These are phyloP conservation scores for Geococcyx californianus DNA, from an alignment of 2,113 vertebrate genomes.

Conservation along the genomic window DNA sequence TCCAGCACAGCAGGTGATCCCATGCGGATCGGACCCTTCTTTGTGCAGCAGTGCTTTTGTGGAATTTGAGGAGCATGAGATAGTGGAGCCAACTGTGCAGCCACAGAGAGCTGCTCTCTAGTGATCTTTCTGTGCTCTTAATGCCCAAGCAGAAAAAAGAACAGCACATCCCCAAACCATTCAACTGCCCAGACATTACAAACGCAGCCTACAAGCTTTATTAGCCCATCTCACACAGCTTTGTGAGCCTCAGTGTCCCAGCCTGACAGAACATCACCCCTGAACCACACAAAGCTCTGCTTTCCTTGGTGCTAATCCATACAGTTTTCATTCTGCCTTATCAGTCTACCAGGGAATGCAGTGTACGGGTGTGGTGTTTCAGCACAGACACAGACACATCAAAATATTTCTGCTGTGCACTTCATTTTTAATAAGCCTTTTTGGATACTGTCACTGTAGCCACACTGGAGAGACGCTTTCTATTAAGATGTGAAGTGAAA, in stretches of 20 bases:
- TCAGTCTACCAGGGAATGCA: background rate
- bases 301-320: background rate
- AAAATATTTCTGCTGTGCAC: background rate
- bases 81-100: rapidly evolving
- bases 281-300: background rate
- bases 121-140: background rate
- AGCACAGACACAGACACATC: background rate
- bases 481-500: background rate
- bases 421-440: background rate
- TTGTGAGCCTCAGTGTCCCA: background rate
- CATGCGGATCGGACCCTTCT: background rate
- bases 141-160: background rate
- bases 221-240: background rate
- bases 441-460: background rate
- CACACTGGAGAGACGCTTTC: background rate
- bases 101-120: background rate
- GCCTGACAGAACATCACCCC: background rate
- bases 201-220: background rate
- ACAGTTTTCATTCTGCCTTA: background rate
- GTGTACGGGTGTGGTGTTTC: background rate
- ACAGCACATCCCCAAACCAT: background rate
- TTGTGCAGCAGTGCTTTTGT: background rate
- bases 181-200: background rate
- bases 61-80: background rate
- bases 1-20: background rate